Base-by-base conservation (phyloP, 2,113 vertebrate species). In the Galeopterus variegatus region DNA sequence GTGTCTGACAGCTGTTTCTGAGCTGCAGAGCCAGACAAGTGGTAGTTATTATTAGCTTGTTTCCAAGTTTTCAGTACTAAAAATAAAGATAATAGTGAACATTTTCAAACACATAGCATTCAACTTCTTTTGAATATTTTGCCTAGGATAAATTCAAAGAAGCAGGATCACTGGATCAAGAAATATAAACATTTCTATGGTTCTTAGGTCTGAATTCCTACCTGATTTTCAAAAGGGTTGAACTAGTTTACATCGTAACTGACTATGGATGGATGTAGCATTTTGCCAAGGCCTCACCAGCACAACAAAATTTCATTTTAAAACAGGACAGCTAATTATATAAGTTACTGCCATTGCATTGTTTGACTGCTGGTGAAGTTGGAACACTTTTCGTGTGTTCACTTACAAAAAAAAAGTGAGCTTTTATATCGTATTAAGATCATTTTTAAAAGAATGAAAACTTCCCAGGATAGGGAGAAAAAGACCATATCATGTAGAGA, bases 101-200 rank as follows among this genome's bases (percentile, higher is more conserved):
- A 54, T 79, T 58, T 94, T 76, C 19, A 64, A 41, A 54, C 24
- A 31, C 79, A 54, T 1, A 52, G 26, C 6, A 6, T 88, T 75
- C 62, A 28, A 56, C 6, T 73, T 75, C 64, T 84, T 89, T 93
- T 70, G 48, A 77, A 77, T 69, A 84, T 67, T 82, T 96, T 81
- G 60, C 79, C 41, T 28, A 77, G 77, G 28, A 76, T 7, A 86
- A 17, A 60, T 41, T 84, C 54, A 24, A 92, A 86, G 80, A 72
- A 70, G 5, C 58, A 65, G 54, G 26, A 77, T 82, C 41, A 50
- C 36, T 67, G 52, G 54, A 76, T 88, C 58, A 65, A 81, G 95
- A 54, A 54, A 54, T 24, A 50, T 3, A 58, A 90, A 67, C 8
- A 10, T 84, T 21, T 85, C 52, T 72, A 54, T 21, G 28, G 58